Evolutionary conservation across 2,888 invertebrate species (phyloP), one percentile per base, ranked within the genome.

Genomic region (Tipula unca): DNA sequence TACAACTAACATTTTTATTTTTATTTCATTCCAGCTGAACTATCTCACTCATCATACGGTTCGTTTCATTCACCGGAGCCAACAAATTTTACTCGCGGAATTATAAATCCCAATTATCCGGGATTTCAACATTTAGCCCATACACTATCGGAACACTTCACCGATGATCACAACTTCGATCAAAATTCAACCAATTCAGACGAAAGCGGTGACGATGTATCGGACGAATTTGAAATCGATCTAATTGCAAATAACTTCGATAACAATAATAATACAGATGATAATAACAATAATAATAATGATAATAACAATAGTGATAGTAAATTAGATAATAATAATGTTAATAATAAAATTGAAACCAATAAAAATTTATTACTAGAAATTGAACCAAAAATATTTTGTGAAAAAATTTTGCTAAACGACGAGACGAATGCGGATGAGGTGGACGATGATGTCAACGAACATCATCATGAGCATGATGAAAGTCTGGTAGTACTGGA

Each of bases 31-130:
- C 17, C 84, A 88, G 88, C 87, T 85, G 86, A 85, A 83, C 86
- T 86, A 69, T 87, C 88, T 25, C 86, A 86, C 36, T 87, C 87
- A 32, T 87, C 87, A 36, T 87, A 86, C 85, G 86, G 86, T 20
- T 88, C 88, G 84, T 86, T 88, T 84, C 87, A 87, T 86, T 88
- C 88, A 85, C 88, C 89, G 83, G 88, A 89, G 85, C 88, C 87
- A 85, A 88, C 88, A 13, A 88, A 89, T 87, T 91, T 92, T 89
- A 93, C 93, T 86, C 92, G 94, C 88, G 95, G 96, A 87, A 95
- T 96, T 88, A 94, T 95, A 88, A 96, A 96, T 91, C 96, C 96
- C 85, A 96, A 96, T 91, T 96, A 96, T 91, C 95, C 96, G 29
- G 96, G 96, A 86, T 96, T 96, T 90, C 95, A 96, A 89, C 95